Conservation (phyloP, 2,888 invertebrate species). For the Uloborus plumipes region DNA sequence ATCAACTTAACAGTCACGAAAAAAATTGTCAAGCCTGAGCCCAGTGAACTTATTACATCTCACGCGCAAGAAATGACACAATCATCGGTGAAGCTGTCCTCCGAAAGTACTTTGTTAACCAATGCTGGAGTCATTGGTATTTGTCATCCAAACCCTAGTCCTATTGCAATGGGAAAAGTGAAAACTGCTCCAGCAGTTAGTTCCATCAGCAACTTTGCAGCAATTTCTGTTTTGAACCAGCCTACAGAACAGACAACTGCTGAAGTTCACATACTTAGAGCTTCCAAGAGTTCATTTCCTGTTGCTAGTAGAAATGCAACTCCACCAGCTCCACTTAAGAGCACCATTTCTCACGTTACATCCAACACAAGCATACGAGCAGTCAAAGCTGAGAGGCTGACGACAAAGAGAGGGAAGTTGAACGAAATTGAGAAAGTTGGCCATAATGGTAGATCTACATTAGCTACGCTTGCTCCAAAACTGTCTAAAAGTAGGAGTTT, state of each 20-base stretch:
- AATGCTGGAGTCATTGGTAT: slow-evolving; percentile 45
- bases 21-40: slow-evolving; percentile 51
- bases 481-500: slow-evolving; percentile 48
- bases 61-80: slow-evolving; percentile 15
- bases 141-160: slow-evolving; percentile 54
- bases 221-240: slow-evolving; percentile 55
- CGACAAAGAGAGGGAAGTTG: slow-evolving; percentile 46
- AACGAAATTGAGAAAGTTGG: slow-evolving; percentile 40
- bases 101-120: slow-evolving; percentile 14
- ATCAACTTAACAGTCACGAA: slow-evolving; percentile 58
- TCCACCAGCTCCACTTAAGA: slow-evolving; percentile 50
- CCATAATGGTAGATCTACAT: slow-evolving; percentile 38
- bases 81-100: slow-evolving; percentile 12
- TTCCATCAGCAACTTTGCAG: slow-evolving; percentile 47
- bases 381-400: slow-evolving; percentile 51
- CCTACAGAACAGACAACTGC: slow-evolving; percentile 31
- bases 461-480: slow-evolving; percentile 58
- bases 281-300: slow-evolving; percentile 57
- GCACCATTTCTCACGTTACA: slow-evolving; percentile 59
- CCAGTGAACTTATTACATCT: slow-evolving; percentile 25
- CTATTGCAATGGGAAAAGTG: slow-evolving; percentile 43
- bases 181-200: slow-evolving; percentile 46
- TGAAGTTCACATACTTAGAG: slow-evolving; percentile 53
- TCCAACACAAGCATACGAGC: slow-evolving; percentile 43
- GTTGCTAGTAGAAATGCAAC: slow-evolving; percentile 43